Evolutionary conservation across 37 sponge, comb jelly and placozoan species (phyloP), one percentile per base, ranked within the genome.

Genomic region (Trichoplax adhaerens): DNA sequence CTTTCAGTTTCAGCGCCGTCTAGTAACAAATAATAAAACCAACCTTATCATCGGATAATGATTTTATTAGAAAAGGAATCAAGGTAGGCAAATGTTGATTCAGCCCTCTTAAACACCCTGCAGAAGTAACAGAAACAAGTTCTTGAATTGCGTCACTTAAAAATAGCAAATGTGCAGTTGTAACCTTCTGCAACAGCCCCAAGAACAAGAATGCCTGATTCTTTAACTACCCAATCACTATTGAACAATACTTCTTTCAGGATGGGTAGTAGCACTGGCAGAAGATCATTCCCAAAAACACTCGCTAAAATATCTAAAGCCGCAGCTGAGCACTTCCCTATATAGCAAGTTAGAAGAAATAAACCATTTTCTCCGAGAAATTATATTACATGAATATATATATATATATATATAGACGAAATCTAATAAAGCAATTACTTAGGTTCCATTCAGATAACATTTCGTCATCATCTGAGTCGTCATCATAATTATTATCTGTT

Each of bases 131-230:
- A 29, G 29, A 29, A 29, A 29, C 29, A 60, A 12, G 12, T 12
- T 12, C 12, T 12, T 12, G 12, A 60, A 10, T 10, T 60, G 12
- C 0, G 57, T 51, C 50, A 69, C 70, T 54, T 48, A 29, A 1
- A 3, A 53, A 5, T 48, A 5, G 10, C 6, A 57, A 5, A 7
- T 5, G 0, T 29, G 8, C 65, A 3, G 2, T 5, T 7, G 49
- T 76, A 5, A 80, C 92, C 96, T 65, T 98, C 99, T 53, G 99
- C 92, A 2, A 98, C 86, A 58, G 99, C 99, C 1, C 99, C 99
- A 59, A 98, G 83, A 4, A 87, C 94, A n/a, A 98, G 77, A 58
- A 98, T 98, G 53, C 89, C 90, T 1, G 91, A 81, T 77, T 94
- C 95, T 68, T 89, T 93, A 47, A 83, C 81, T 54, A 75, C 63